Base-by-base conservation (phyloP, 2,888 invertebrate genomes). In the Euspilapteryx auroguttella region DNA sequence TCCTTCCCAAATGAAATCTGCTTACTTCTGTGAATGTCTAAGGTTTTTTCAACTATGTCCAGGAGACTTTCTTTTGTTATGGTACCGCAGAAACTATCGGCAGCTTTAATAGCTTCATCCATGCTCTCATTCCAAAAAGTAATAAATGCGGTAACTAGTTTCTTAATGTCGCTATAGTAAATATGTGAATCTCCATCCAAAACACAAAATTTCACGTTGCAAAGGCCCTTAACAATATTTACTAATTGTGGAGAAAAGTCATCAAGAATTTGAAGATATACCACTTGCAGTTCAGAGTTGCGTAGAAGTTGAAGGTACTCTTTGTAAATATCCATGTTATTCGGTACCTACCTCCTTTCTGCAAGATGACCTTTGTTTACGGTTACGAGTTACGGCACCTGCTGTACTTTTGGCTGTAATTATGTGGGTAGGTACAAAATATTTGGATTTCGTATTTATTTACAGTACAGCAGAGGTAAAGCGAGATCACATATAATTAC, bases 151-250 rank as follows among this genome's bases (percentile, higher is more conserved):
- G 37, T 41, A 0, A 66, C 32, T 2, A 55, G 37, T 13, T 35
- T 40, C 36, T 59, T 65, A 3, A 68, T 32, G 25, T 57, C 43
- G 1, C 58, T 58, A 26, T 59, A 69, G 34, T 52, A 64, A 1
- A 40, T 36, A 27, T 55, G 47, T 24, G 58, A 52, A 1, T 31
- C 33, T 3, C 44, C 50, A 32, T 56, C 55, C 27, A n/a, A n/a
- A n/a, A n/a, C n/a, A n/a, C 40, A 37, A n/a, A 49, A 50, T 32
- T 48, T 38, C 7, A 55, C 32, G 8, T 38, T 17, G 8, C 36
- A 17, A 11, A 66, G 27, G 13, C 45, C 34, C 9, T 28, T 34
- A 2, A 68, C 34, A 25, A 49, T 59, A 13, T 39, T 31, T 25
- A 37, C 44, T 2, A 65, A 34, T 31, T 48, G 44, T 1, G 51